These are phyloP conservation scores for Sebastes iracundus DNA, from an alignment of 2,797 vertebrate genomes.

Conservation along the genomic window DNA sequence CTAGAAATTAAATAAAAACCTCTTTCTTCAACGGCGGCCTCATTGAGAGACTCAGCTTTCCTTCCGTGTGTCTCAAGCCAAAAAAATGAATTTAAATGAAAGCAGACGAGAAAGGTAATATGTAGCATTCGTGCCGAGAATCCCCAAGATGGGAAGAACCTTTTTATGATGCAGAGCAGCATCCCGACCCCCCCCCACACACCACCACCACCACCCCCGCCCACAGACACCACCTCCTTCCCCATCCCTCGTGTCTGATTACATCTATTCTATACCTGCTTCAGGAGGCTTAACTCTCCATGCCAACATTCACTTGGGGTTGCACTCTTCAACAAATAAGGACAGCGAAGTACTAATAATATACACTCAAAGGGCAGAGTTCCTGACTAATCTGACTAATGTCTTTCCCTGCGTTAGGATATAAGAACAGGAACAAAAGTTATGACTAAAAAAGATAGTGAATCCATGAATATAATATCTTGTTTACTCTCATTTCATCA, in stretches of 20 bases:
- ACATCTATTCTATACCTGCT: conserved; percentile 74
- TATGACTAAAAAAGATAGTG: conserved; percentile 16
- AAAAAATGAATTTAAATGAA: conserved; percentile 75
- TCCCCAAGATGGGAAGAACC: conserved; percentile 62
- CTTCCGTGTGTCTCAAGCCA: conserved; percentile 42
- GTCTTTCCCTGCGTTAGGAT: conserved; percentile 11
- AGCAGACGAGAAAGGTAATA: conserved; percentile 73
- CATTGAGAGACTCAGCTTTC: conserved; percentile 52
- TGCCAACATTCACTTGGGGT: conserved; percentile 29
- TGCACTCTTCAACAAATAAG: conserved; percentile 44
- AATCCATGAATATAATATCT: conserved; percentile 22
- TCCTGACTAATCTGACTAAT: conserved; percentile 6
- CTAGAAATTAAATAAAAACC: conserved; percentile 47
- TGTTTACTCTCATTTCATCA: conserved; percentile 47
- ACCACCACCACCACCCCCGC: conserved; percentile 43
- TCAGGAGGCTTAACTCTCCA: conserved; percentile 60
- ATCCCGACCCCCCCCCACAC: conserved; percentile 16
- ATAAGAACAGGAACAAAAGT: conserved; percentile 6
- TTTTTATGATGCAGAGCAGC: conserved; percentile 78
- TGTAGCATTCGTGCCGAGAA: conserved; percentile 71
- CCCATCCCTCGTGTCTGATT: conserved; percentile 72
- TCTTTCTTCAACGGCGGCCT: conserved; percentile 39
- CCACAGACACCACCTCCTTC: conserved; percentile 55
- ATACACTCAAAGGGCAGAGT: conserved; percentile 15
- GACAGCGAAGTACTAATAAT: conserved; percentile 32